Evolutionary conservation across 2,888 invertebrate species (phyloP).

Genomic region (Willowsia nigromaculata): DNA sequence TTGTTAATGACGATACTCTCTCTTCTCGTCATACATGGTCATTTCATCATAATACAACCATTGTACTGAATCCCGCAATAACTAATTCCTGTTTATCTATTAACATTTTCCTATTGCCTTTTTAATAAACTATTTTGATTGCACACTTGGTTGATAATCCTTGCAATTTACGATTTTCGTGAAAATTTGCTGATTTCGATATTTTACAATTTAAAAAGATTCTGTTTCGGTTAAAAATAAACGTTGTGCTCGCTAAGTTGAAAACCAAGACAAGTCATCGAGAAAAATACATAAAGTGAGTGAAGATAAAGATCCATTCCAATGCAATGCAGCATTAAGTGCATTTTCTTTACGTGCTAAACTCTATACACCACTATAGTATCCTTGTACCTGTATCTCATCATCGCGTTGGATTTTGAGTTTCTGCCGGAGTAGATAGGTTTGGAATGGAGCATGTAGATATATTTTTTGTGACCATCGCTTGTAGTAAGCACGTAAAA

Average conservation of each 20-base stretch:
- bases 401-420: conserved; percentile 48
- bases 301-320: conserved; percentile 42
- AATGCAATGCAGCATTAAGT: background rate
- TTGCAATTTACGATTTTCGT: too few species aligned
- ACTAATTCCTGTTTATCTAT: conserved; percentile 28
- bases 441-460: background rate
- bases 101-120: conserved; percentile 2
- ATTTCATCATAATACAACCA: background rate
- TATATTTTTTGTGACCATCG: background rate
- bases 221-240: too few species aligned
- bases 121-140: conserved; percentile 9
- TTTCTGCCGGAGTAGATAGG: conserved; percentile 29
- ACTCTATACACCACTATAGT: background rate
- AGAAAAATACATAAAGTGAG: conserved; percentile 16
- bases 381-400: conserved; percentile 44
- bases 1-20: conserved; percentile 41
- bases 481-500: background rate
- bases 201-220: too few species aligned
- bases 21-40: conserved; percentile 7
- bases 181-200: too few species aligned
- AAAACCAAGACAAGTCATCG: background rate
- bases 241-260: too few species aligned
- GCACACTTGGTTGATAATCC: conserved; percentile 3
- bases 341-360: conserved; percentile 56
- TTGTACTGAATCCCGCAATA: background rate